These are phyloP conservation scores for Scaptomyza reducta DNA, from an alignment of 2,888 invertebrate genomes.

Conservation along the genomic window DNA sequence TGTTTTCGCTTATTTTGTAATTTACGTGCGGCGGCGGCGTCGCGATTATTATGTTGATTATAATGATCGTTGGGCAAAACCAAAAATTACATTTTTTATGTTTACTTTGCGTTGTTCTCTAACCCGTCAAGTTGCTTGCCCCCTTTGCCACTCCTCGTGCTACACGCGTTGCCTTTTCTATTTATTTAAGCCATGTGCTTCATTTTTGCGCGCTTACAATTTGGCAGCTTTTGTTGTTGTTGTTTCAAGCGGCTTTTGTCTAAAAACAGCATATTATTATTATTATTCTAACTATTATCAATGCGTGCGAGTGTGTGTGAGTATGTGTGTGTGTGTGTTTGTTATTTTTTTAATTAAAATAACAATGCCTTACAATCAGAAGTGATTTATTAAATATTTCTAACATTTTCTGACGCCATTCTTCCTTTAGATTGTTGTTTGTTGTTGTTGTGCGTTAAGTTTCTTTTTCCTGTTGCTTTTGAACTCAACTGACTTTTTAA, in stretches of 20 bases:
- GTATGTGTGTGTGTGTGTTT: conserved; percentile 4
- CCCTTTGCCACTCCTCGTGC: background rate
- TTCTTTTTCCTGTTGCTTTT: conserved; percentile 1
- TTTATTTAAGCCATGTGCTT: conserved; percentile 69
- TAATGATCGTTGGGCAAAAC: conserved; percentile 48
- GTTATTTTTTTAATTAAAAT: conserved; percentile 67
- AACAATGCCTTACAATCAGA: conserved; percentile 71
- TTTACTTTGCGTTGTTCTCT: conserved; percentile 58
- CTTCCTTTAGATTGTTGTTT: background rate
- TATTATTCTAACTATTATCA: conserved; percentile 26
- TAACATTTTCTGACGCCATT: conserved; percentile 46
- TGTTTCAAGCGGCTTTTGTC: conserved; percentile 46
- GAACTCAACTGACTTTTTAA: conserved; percentile 7
- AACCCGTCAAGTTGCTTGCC: background rate
- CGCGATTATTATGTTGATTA: conserved; percentile 61
- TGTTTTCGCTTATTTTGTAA: conserved; percentile 30
- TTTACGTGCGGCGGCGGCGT: conserved; percentile 20
- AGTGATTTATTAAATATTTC: conserved; percentile 70
- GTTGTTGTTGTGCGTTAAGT: too few species aligned
- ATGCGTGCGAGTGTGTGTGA: background rate
- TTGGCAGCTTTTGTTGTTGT: conserved; percentile 48
- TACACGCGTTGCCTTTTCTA: conserved; percentile 22
- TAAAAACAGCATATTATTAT: conserved; percentile 39
- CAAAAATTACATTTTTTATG: conserved; percentile 61
- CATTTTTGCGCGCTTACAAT: conserved; percentile 43